A percentile compares a stretch with the other conserved stretches of the same genome.
phyloP scores from a whole-genome alignment of 1,140 invertebrate species.

The Achatina immaculata region DNA sequence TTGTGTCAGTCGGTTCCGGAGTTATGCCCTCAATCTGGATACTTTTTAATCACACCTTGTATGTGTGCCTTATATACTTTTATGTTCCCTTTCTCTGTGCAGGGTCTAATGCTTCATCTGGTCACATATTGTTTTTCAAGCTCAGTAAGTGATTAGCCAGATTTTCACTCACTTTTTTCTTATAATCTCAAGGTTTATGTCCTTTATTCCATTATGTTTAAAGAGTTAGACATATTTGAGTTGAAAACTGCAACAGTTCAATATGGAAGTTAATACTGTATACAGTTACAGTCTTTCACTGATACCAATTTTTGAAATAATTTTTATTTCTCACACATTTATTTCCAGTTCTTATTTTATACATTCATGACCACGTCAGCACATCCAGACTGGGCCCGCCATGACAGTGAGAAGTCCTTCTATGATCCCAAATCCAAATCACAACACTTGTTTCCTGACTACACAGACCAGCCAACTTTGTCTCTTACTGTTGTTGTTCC shows the following conservation, averaged over 20 bases:
- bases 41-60: no score
- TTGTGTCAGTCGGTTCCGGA: no score
- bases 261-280: background rate
- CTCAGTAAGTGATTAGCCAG: no score
- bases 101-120: no score
- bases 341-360: slow-evolving; percentile 44
- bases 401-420: slow-evolving; percentile 80
- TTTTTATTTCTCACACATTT: background rate
- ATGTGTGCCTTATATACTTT: no score
- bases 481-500: slow-evolving; percentile 92
- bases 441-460: slow-evolving; percentile 79
- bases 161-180: no score
- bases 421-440: slow-evolving; percentile 76
- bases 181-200: no score
- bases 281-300: background rate
- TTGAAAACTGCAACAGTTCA: no score
- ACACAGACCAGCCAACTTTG: slow-evolving; percentile 79
- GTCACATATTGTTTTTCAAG: no score
- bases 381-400: slow-evolving; percentile 50
- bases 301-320: background rate
- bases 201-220: no score
- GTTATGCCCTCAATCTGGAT: no score
- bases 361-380: slow-evolving; percentile 46
- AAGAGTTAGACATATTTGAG: background rate
- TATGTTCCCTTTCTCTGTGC: no score